A percentile compares a stretch with the other conserved stretches of the same genome.
Conservation (phyloP, 2,888 invertebrate genomes). For the Gastracanthus pulcherrimus region DNA sequence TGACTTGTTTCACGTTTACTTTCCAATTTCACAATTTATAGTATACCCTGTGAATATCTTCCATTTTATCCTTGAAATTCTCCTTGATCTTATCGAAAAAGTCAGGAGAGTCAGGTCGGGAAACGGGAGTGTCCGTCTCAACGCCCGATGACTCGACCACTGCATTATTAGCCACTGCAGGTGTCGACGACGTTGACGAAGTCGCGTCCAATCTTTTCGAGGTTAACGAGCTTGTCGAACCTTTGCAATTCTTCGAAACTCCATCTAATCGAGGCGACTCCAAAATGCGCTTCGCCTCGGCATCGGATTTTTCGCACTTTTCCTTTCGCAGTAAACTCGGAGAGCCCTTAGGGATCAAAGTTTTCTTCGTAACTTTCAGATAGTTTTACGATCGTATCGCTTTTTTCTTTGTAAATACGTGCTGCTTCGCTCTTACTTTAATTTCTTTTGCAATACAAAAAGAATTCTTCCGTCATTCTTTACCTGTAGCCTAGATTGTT, state of each 20-base stretch:
- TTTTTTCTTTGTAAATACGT: not conserved
- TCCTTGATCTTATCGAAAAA: constrained; percentile 57
- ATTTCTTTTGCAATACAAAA: not conserved
- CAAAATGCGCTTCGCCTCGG: not conserved
- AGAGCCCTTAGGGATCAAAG: constrained; percentile 18
- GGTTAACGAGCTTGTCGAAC: constrained; percentile 12
- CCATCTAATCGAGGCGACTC: constrained; percentile 44
- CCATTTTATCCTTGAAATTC: constrained; percentile 78
- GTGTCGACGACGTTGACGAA: not conserved
- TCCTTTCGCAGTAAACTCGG: not conserved
- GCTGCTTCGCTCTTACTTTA: not conserved
- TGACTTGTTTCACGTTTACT: too few species aligned
- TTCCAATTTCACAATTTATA: not conserved
- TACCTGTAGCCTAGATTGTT: too few species aligned
- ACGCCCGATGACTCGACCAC: not conserved
- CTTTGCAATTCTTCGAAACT: constrained; percentile 43
- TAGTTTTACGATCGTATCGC: not conserved
- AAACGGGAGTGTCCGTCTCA: constrained; percentile 11
- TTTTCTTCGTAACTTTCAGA: not conserved
- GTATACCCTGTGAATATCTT: constrained; percentile 82
- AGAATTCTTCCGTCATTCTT: too few species aligned
- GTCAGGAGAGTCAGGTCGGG: constrained; percentile 39
- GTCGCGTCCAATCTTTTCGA: not conserved
- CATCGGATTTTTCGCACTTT: constrained; percentile 1
- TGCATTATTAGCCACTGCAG: not conserved